Percentiles rank a stretch among this genome's conserved stretches.
phyloP scores from a whole-genome alignment of 2,888 invertebrate species.

The Lithophane leautieri region DNA sequence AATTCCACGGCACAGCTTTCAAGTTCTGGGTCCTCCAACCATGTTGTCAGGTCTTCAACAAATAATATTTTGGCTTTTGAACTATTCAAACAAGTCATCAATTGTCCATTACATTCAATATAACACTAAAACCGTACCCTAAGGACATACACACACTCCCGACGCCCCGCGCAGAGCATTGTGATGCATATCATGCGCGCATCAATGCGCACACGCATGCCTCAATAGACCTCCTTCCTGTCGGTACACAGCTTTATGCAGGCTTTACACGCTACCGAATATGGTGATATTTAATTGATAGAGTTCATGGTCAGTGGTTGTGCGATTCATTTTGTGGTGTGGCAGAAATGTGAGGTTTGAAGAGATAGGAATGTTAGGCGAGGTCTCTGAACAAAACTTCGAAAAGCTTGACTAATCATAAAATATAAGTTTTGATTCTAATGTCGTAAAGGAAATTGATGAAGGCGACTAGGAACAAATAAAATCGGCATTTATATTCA shows the following conservation, averaged over 20 bases:
- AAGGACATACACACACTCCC: constrained; percentile 25
- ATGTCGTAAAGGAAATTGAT: neutral
- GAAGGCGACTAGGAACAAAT: neutral
- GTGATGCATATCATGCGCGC: constrained; percentile 59
- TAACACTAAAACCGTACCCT: constrained; percentile 19
- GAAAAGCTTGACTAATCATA: neutral
- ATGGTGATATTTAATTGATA: constrained; percentile 46
- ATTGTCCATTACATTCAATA: constrained; percentile 29
- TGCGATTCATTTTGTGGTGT: neutral
- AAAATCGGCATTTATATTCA: neutral
- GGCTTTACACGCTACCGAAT: constrained; percentile 48
- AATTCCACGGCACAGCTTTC: neutral
- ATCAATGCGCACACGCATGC: constrained; percentile 49
- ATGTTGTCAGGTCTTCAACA: neutral
- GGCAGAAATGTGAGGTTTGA: neutral
- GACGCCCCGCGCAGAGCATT: constrained; percentile 45
- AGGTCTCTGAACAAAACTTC: neutral
- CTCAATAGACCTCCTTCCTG: constrained; percentile 57
- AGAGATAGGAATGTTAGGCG: neutral
- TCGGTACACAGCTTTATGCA: constrained; percentile 43
- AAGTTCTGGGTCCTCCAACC: neutral
- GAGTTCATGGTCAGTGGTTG: constrained; percentile 11
- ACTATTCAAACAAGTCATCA: neutral
- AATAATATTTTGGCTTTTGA: neutral
- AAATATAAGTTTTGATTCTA: neutral